These are phyloP conservation scores for Copidosoma floridanum DNA, from an alignment of 1,140 invertebrate genomes.

Conservation along the genomic window DNA sequence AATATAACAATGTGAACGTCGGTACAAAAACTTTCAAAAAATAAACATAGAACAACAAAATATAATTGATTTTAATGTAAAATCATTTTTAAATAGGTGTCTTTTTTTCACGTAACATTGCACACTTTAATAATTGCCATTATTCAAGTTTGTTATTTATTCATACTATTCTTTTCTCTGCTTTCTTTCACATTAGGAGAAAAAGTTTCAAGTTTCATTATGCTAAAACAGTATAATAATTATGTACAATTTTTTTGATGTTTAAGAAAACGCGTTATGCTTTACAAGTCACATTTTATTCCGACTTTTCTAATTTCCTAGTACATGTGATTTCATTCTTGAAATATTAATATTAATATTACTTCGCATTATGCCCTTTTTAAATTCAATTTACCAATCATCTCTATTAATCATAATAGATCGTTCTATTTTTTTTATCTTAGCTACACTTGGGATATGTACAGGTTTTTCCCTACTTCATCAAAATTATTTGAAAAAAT, in stretches of 20 bases:
- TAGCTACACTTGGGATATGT: slow-evolving; percentile 36
- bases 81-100: slow-evolving; percentile 20
- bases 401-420: neutral
- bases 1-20: too few relatives aligned
- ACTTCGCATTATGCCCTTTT: slow-evolving; percentile 13
- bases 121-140: slow-evolving; percentile 18
- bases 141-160: too few relatives aligned
- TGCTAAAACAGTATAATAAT: slow-evolving; percentile 16
- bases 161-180: slow-evolving; percentile 12
- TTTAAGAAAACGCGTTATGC: slow-evolving; percentile 21
- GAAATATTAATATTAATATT: too few relatives aligned
- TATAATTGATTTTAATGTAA: slow-evolving; percentile 26
- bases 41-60: neutral
- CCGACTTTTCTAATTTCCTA: slow-evolving; percentile 16
- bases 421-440: slow-evolving; percentile 19
- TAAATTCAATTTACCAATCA: slow-evolving; percentile 14
- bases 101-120: slow-evolving; percentile 20
- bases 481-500: slow-evolving; percentile 31
- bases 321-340: too few relatives aligned
- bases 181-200: slow-evolving; percentile 16
- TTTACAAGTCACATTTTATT: slow-evolving; percentile 17
- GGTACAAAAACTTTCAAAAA: slow-evolving; percentile 21
- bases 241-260: slow-evolving; percentile 24
- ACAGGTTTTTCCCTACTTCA: slow-evolving; percentile 36
- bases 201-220: slow-evolving; percentile 19